Evolutionary conservation across 30 jellyfish, hydroid and myxozoan genomes (phyloP).

Genomic region (Hydra vulgaris): DNA sequence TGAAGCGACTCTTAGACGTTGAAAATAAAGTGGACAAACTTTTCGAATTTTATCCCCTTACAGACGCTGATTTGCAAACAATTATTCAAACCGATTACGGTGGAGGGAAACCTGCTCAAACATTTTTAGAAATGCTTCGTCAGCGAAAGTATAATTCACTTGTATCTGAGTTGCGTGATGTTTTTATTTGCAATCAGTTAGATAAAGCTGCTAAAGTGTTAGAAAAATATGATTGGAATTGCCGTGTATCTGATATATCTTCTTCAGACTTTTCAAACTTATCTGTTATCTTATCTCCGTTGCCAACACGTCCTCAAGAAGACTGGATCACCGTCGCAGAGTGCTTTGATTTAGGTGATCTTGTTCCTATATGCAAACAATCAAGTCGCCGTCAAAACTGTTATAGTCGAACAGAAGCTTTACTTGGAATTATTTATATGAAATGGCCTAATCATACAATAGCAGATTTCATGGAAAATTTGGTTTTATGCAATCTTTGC

Average conservation of each 20-base stretch:
- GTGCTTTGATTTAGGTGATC: neutral
- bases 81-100: neutral
- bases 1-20: neutral
- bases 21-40: neutral
- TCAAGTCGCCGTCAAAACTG: neutral
- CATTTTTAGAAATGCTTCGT: neutral
- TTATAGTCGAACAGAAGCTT: neutral
- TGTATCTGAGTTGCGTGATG: neutral
- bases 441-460: neutral
- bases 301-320: neutral
- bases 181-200: neutral
- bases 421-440: neutral
- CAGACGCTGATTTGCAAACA: neutral
- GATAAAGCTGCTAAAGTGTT: neutral
- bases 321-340: neutral
- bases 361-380: neutral
- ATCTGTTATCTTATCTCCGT: neutral
- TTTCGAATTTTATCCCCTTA: neutral
- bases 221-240: neutral
- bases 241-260: neutral
- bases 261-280: neutral
- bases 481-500: neutral
- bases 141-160: neutral
- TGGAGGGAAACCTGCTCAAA: neutral
- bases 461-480: neutral